Percentiles rank a stretch among this genome's conserved stretches.
phyloP scores from a whole-genome alignment of 2,113 vertebrate genomes.

The Corythaixoides concolor region DNA sequence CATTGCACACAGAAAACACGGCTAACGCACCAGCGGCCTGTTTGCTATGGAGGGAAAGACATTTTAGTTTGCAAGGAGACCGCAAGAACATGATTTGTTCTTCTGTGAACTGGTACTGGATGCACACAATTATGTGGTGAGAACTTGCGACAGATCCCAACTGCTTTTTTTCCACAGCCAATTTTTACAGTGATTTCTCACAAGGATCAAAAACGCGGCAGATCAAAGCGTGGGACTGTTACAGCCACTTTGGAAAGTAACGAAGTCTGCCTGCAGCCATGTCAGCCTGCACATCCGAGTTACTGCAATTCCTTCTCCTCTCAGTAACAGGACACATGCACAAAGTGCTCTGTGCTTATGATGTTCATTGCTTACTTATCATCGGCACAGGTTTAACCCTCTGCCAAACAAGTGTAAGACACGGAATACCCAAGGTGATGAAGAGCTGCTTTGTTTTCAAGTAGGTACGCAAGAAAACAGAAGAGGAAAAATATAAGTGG shows the following conservation, averaged over 20 bases:
- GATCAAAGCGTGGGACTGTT: not conserved
- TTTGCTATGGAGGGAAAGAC: too few species aligned
- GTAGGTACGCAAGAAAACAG: not conserved
- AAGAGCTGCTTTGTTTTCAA: not conserved
- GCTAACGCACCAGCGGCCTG: not conserved
- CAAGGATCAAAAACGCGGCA: not conserved
- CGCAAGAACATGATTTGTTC: not conserved
- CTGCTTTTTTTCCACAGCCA: not conserved
- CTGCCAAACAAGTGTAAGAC: not conserved
- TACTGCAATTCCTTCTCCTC: not conserved
- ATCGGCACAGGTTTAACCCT: fast-evolving
- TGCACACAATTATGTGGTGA: not conserved
- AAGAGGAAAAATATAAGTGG: not conserved
- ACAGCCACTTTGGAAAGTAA: not conserved
- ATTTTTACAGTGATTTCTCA: not conserved
- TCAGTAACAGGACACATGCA: fast-evolving
- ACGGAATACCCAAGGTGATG: not conserved
- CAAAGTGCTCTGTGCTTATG: not conserved
- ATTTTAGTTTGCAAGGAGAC: not conserved
- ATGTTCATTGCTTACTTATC: not conserved
- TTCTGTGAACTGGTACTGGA: not conserved
- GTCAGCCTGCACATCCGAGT: not conserved
- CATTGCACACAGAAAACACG: not conserved
- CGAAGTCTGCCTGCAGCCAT: not conserved
- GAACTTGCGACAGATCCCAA: not conserved